These are phyloP conservation scores for Ditula angustiorana DNA, from an alignment of 2,888 invertebrate genomes.

Conservation along the genomic window DNA sequence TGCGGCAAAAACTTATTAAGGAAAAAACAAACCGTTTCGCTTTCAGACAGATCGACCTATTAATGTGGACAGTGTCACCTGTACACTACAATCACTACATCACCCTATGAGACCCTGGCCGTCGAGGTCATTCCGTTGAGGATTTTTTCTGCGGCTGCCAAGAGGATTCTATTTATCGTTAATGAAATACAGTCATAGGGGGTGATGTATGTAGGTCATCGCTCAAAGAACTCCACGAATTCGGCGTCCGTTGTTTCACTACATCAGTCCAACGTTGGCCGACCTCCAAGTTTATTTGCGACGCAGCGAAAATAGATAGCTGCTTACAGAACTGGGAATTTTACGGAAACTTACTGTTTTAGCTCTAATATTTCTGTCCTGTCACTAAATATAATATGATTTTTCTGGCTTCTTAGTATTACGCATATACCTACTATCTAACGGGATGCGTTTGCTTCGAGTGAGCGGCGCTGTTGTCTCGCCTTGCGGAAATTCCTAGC, in stretches of 20 bases:
- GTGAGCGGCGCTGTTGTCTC: not conserved
- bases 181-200: not conserved
- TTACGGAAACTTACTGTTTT: conserved; percentile 44
- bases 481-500: conserved; percentile 28
- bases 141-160: not conserved
- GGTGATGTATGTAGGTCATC: conserved; percentile 11
- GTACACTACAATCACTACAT: not conserved
- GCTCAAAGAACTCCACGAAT: not conserved
- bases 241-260: not conserved
- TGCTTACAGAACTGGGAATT: not conserved
- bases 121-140: not conserved
- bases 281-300: conserved; percentile 59
- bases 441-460: no score
- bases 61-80: not conserved
- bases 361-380: conserved; percentile 44
- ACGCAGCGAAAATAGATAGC: conserved; percentile 53
- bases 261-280: conserved; percentile 48
- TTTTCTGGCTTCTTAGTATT: conserved; percentile 38
- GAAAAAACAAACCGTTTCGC: conserved; percentile 28
- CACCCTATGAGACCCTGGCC: not conserved
- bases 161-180: not conserved
- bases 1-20: conserved; percentile 17
- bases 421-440: conserved; percentile 4
- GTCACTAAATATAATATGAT: not conserved
- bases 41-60: conserved; percentile 1